Evolutionary conservation across 2,113 vertebrate genomes (phyloP).

Genomic region (Mirza zaza): DNA sequence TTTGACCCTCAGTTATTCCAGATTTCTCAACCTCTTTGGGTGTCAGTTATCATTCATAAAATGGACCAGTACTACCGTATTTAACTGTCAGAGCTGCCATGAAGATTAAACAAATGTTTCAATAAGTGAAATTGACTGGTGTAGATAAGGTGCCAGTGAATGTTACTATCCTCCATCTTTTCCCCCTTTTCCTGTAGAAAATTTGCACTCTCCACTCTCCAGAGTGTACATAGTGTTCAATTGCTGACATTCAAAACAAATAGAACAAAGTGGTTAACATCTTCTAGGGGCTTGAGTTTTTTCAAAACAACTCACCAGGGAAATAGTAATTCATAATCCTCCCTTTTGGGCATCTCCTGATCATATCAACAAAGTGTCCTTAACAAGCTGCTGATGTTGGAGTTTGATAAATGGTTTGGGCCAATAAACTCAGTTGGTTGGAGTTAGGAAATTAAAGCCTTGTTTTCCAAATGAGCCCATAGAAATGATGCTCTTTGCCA

Average conservation of each 20-base stretch:
- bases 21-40: background rate
- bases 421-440: slow-evolving; percentile 16
- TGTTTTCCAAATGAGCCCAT: background rate
- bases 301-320: slow-evolving; percentile 14
- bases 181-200: background rate
- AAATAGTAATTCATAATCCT: slow-evolving; percentile 42
- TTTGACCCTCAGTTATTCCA: slow-evolving; percentile 3
- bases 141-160: background rate
- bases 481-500: background rate
- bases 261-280: slow-evolving; percentile 1
- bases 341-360: background rate
- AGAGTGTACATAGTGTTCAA: background rate
- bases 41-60: slow-evolving; percentile 56
- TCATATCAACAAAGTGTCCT: background rate
- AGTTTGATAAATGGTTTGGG: slow-evolving; percentile 7
- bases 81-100: slow-evolving; percentile 27
- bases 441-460: background rate
- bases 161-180: background rate
- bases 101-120: background rate
- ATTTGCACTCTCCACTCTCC: background rate
- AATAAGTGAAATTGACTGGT: slow-evolving; percentile 27
- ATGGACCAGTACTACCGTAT: background rate
- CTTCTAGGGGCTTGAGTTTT: background rate
- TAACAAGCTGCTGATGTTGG: slow-evolving; percentile 18
- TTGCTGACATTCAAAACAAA: slow-evolving; percentile 13